phyloP scores from a whole-genome alignment of 2,797 vertebrate species.

The Heliangelus exortis region DNA sequence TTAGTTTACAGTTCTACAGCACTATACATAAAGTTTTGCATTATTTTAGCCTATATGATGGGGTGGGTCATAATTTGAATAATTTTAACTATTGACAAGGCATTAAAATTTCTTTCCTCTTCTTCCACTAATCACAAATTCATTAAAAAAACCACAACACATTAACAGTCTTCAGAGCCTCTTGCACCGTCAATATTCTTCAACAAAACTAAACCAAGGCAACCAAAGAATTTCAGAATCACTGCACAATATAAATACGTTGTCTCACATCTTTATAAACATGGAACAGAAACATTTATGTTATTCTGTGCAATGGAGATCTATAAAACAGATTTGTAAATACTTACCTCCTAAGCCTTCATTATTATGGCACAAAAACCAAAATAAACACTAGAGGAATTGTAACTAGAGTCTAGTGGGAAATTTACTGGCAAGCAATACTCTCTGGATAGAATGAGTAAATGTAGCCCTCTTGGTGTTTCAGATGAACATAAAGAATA shows the following conservation, averaged over 20 bases:
- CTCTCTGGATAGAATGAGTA: not conserved
- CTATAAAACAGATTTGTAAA: not conserved
- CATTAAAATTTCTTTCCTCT: not conserved
- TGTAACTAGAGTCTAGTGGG: not conserved
- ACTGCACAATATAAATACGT: not conserved
- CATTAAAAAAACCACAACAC: fast-evolving
- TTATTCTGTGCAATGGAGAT: not conserved
- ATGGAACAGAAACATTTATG: not conserved
- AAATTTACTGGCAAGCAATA: not conserved
- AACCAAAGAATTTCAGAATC: not conserved
- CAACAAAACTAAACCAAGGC: not conserved
- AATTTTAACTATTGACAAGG: not conserved
- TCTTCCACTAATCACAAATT: not conserved
- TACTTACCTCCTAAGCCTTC: not conserved
- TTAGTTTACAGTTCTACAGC: not conserved
- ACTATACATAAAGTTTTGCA: not conserved
- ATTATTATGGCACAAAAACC: not conserved
- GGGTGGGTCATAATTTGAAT: not conserved
- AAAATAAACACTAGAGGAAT: not conserved
- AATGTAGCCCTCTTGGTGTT: not conserved
- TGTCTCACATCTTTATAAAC: not conserved
- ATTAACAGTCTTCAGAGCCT: not conserved
- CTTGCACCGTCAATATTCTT: not conserved
- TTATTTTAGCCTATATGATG: not conserved
- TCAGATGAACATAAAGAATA: not conserved